Evolutionary conservation across 2,888 invertebrate genomes (phyloP), one percentile per base, ranked within the genome.

Genomic region (Ochropacha duplaris): DNA sequence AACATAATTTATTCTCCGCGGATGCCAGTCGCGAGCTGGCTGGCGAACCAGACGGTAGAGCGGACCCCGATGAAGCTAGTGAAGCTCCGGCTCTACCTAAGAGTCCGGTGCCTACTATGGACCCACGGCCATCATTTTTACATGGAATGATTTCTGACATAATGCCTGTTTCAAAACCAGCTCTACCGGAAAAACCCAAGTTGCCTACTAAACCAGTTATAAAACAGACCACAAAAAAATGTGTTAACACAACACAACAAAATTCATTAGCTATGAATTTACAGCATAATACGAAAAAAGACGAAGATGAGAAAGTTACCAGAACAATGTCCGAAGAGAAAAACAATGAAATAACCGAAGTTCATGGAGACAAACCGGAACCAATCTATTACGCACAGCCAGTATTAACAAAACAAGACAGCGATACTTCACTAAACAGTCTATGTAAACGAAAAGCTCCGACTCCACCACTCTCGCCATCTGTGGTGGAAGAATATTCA

Each of bases 31-130:
- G 97, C 28, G 97, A 97, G 76, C 87, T 96, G 66, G 97, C 97
- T 9, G 97, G 97, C 9, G 97, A 97, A 74, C 97, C 97, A 0
- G 97, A 97, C 74, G 97, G 97, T n/a, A 94, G 96, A 70, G 97
- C 97, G 14, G 97, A 97, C 86, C 96, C 96, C 0, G 96, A 96
- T 74, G 95, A 95, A 49, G 87, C 93, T 1, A 92, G 92, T 24
- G 95, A 95, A 81, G 94, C 96, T 0, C 95, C 96, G 0, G 95
- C 95, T 4, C 83, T 96, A 58, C 96, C 96, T 0, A 94, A 94
- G 59, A 94, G 95, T 65, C 96, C 96, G 1, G 94, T 95, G 19
- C 96, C 95, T 16, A 79, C 88, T 34, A 83, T 94, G 68, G 87
- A 93, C 67, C 92, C 95, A 73, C 81, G 96, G 24, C 93, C 95